phyloP scores from a whole-genome alignment of 2,888 invertebrate species.

The Neria commutata region DNA sequence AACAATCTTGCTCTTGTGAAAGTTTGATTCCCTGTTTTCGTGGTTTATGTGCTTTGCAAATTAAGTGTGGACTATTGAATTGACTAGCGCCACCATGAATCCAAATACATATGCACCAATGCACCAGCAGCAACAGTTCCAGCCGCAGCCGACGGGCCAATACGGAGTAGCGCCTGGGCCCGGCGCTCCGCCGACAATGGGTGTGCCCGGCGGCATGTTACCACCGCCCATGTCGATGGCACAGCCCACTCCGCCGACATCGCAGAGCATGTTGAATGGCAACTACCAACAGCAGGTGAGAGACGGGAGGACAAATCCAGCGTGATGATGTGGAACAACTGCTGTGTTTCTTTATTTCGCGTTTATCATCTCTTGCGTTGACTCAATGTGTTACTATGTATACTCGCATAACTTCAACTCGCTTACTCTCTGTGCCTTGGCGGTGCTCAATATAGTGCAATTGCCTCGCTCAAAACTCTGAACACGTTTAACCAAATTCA shows the following conservation, averaged over 20 bases:
- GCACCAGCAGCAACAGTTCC: constrained; percentile 45
- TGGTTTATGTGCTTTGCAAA: constrained; percentile 26
- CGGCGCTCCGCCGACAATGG: constrained; percentile 34
- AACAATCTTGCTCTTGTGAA: constrained; percentile 31
- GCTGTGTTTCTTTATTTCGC: no score
- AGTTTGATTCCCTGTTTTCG: constrained; percentile 16
- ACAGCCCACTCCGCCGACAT: constrained; percentile 38
- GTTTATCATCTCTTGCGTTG: no score
- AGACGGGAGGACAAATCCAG: no score
- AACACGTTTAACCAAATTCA: no score
- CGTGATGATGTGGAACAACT: no score
- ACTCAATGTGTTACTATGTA: no score
- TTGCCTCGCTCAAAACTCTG: no score
- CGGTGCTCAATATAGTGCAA: no score
- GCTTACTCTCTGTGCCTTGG: no score
- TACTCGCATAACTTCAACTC: no score
- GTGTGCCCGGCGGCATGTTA: constrained; percentile 44
- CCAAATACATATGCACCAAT: constrained; percentile 57
- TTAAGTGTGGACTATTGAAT: constrained; percentile 10
- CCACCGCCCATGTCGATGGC: constrained; percentile 38
- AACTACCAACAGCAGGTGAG: constrained; percentile 60
- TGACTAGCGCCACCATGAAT: constrained; percentile 44
- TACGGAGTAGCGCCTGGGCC: constrained; percentile 39
- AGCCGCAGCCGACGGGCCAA: constrained; percentile 21
- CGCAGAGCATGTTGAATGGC: constrained; percentile 57